Evolutionary conservation across 2,797 vertebrate genomes (phyloP).

Genomic region (Rhodeus uyekii): DNA sequence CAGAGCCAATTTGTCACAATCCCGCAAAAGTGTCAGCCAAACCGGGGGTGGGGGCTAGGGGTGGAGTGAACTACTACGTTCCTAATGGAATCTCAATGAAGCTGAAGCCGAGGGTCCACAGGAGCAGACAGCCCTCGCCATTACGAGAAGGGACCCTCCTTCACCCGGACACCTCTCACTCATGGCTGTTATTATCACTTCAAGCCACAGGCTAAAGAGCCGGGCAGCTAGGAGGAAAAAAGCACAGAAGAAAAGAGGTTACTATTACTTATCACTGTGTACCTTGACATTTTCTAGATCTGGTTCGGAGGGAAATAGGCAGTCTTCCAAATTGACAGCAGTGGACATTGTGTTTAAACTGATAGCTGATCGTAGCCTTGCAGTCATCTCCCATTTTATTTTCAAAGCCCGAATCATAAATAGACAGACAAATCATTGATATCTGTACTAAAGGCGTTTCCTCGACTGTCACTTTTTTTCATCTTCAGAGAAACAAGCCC

Average conservation of each 20-base stretch:
- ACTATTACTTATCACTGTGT: slow-evolving; percentile 68
- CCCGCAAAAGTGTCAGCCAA: slow-evolving; percentile 73
- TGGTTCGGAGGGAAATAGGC: slow-evolving; percentile 67
- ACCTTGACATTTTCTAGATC: slow-evolving; percentile 71
- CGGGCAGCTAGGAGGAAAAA: slow-evolving; percentile 43
- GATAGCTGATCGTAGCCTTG: slow-evolving; percentile 69
- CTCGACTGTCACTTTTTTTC: slow-evolving; percentile 65
- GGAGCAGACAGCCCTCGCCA: slow-evolving; percentile 69
- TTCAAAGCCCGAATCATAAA: slow-evolving; percentile 63
- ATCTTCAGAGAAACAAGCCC: slow-evolving; percentile 28
- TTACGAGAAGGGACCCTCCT: slow-evolving; percentile 64
- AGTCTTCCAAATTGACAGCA: slow-evolving; percentile 72
- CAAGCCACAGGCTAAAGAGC: slow-evolving; percentile 63
- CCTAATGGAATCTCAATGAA: slow-evolving; percentile 81
- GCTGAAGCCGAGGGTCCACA: slow-evolving; percentile 61
- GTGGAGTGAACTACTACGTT: slow-evolving; percentile 39
- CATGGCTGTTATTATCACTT: slow-evolving; percentile 75
- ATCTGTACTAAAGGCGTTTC: slow-evolving; percentile 61
- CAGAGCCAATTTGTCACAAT: slow-evolving; percentile 77
- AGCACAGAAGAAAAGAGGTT: slow-evolving; percentile 61
- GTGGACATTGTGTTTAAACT: slow-evolving; percentile 77
- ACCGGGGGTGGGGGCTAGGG: slow-evolving; percentile 59
- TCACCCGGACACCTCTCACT: slow-evolving; percentile 67
- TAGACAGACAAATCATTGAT: slow-evolving; percentile 62
- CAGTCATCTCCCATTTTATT: slow-evolving; percentile 66